Evolutionary conservation across 2,113 vertebrate species (phyloP).

Genomic region (Hymenochirus boettgeri): DNA sequence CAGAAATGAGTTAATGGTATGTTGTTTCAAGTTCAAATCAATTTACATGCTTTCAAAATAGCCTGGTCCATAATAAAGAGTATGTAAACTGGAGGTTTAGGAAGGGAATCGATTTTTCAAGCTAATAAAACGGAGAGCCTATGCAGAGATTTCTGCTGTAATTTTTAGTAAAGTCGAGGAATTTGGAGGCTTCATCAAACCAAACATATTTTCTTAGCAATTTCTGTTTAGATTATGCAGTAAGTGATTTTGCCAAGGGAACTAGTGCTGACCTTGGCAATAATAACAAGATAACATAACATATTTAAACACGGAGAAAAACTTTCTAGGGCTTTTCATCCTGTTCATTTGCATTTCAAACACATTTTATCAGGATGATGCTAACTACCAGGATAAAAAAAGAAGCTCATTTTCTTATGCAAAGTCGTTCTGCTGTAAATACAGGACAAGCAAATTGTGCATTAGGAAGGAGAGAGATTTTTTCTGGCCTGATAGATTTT

Average conservation of each 20-base stretch:
- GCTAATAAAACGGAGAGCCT: neutral
- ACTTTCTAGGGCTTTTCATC: neutral
- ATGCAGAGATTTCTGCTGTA: neutral
- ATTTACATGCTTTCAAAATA: neutral
- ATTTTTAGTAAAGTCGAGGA: neutral
- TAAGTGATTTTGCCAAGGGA: neutral
- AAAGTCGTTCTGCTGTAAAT: neutral
- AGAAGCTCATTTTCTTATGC: slow-evolving; percentile 2
- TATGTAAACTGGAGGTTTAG: neutral
- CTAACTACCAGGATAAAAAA: neutral
- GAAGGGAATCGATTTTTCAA: neutral
- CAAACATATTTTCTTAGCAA: neutral
- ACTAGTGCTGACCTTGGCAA: neutral
- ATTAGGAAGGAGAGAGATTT: neutral
- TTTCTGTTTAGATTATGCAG: neutral
- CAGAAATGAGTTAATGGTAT: neutral
- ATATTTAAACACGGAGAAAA: neutral
- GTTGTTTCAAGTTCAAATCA: neutral
- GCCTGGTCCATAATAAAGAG: neutral
- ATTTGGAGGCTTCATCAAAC: neutral
- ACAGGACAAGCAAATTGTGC: neutral
- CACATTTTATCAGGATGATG: neutral
- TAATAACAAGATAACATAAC: slow-evolving; percentile 3
- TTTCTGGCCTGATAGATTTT: neutral
- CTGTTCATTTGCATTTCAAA: slow-evolving; percentile 7